These are phyloP conservation scores for Parazoanthus atlanticus DNA, from an alignment of 92 coral and sea anemone genomes.

Conservation along the genomic window DNA sequence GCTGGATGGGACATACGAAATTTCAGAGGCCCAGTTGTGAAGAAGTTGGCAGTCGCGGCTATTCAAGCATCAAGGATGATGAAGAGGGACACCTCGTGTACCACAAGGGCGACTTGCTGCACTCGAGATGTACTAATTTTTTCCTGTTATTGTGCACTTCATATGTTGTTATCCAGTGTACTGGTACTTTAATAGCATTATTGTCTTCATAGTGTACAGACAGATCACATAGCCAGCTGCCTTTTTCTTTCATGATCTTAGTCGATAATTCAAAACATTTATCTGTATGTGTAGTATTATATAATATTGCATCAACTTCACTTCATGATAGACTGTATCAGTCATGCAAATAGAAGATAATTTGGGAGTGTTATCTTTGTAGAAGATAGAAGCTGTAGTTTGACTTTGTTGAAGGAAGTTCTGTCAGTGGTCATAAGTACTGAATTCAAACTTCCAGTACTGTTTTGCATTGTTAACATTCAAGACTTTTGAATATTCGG, in stretches of 20 bases:
- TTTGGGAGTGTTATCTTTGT: neutral
- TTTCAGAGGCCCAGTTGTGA: constrained; percentile 78
- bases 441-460: neutral
- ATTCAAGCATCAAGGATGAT: constrained; percentile 87
- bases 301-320: neutral
- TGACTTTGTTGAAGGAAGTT: neutral
- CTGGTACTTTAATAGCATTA: neutral
- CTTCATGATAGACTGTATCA: constrained; percentile 8
- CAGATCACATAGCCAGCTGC: neutral
- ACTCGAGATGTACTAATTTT: constrained; percentile 97
- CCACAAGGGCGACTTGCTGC: constrained; percentile 95
- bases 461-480: neutral
- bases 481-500: neutral
- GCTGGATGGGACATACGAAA: constrained; percentile 52
- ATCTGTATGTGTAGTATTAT: neutral
- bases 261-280: neutral
- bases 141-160: constrained; percentile 68
- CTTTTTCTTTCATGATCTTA: neutral
- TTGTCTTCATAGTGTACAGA: neutral
- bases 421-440: neutral
- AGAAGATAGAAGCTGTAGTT: constrained; percentile 13
- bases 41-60: constrained; percentile 78
- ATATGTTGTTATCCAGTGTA: constrained; percentile 51
- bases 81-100: constrained; percentile 97
- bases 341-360: neutral